Evolutionary conservation across 2,888 invertebrate genomes (phyloP).

Genomic region (Troides oblongomaculatus): DNA sequence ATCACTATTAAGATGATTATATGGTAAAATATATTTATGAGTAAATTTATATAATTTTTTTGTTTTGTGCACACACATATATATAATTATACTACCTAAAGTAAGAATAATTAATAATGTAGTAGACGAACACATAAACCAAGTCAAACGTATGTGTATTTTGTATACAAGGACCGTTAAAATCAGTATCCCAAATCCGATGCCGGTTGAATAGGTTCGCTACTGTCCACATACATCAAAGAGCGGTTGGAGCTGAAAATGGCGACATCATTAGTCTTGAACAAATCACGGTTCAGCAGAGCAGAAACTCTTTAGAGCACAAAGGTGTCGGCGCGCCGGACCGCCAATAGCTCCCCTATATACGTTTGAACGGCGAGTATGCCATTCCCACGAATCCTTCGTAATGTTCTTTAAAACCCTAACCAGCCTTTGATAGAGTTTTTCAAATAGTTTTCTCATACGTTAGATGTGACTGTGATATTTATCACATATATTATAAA

Average conservation of each 20-base stretch:
- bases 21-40: too few species aligned
- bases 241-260: conserved; percentile 39
- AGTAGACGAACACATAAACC: not conserved
- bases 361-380: conserved; percentile 38
- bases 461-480: not conserved
- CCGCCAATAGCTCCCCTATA: conserved; percentile 35
- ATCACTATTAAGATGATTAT: too few species aligned
- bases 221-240: conserved; percentile 38
- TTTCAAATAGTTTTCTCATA: not conserved
- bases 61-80: too few species aligned
- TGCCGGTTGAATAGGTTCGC: conserved; percentile 25
- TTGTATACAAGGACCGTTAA: conserved; percentile 15
- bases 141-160: conserved; percentile 1
- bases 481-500: not conserved
- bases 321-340: conserved; percentile 50
- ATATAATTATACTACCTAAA: too few species aligned
- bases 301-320: conserved; percentile 53
- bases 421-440: not conserved
- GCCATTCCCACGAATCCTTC: conserved; percentile 21
- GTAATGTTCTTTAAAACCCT: conserved; percentile 16
- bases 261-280: conserved; percentile 58
- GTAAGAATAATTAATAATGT: too few species aligned
- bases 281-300: conserved; percentile 53
- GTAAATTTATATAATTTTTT: too few species aligned
- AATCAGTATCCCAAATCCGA: conserved; percentile 24